phyloP scores from a whole-genome alignment of 2,113 vertebrate species.

The Callionymus lyra region DNA sequence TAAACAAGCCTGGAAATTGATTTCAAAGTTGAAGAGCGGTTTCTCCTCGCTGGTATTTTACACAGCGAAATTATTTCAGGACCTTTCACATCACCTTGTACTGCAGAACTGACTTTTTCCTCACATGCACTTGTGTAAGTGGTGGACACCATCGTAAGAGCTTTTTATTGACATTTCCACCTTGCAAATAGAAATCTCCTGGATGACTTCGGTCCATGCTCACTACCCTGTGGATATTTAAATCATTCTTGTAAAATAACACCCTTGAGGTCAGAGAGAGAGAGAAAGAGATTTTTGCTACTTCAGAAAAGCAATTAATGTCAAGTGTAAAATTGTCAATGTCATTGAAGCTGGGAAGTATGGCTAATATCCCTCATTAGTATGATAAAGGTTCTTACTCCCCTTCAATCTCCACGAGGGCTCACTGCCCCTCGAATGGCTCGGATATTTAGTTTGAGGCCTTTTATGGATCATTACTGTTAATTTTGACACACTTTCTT shows the following conservation, averaged over 20 bases:
- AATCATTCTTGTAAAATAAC: conserved; percentile 44
- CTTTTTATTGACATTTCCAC: conserved; percentile 39
- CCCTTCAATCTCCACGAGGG: conserved; percentile 46
- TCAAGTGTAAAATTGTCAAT: conserved; percentile 65
- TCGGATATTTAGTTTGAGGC: conserved; percentile 22
- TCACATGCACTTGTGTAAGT: no score
- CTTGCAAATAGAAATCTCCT: conserved; percentile 48
- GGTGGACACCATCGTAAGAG: conserved; percentile 19
- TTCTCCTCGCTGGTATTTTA: no score
- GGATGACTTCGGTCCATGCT: conserved; percentile 34
- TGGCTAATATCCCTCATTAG: conserved; percentile 60
- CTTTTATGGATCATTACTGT: no score
- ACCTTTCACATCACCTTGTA: no score
- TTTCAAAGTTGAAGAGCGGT: no score
- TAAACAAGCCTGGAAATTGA: no score
- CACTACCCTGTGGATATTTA: conserved; percentile 41
- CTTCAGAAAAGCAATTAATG: conserved; percentile 61
- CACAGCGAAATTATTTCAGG: no score
- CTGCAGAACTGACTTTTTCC: no score
- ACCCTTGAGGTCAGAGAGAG: conserved; percentile 45
- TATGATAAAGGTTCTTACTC: conserved; percentile 51
- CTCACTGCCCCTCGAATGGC: conserved; percentile 23
- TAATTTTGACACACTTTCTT: no score
- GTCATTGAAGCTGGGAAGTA: conserved; percentile 45
- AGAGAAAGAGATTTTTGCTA: conserved; percentile 26